Evolutionary conservation across 2,888 invertebrate genomes (phyloP).

Genomic region (Linnaemya vulpina): DNA sequence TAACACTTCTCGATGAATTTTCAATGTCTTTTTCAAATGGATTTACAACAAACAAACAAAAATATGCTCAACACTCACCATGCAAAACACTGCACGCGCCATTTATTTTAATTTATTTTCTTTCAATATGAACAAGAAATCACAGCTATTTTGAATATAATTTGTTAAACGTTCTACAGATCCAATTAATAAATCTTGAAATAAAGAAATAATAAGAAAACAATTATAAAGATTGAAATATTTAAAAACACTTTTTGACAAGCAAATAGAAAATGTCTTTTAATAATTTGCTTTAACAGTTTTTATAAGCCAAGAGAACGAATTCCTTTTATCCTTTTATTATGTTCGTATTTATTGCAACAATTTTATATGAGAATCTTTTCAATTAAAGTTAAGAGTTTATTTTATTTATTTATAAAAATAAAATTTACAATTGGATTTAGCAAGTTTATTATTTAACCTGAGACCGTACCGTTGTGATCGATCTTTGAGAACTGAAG

Average conservation of each 20-base stretch:
- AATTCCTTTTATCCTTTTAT: constrained; percentile 35
- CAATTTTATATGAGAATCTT: constrained; percentile 6
- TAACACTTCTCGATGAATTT: neutral
- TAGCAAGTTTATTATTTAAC: constrained; percentile 63
- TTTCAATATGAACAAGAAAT: constrained; percentile 72
- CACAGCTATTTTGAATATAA: constrained; percentile 77
- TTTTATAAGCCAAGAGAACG: neutral
- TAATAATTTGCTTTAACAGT: constrained; percentile 5
- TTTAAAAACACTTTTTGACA: constrained; percentile 18
- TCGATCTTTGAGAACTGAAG: constrained; percentile 83
- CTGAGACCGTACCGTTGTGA: constrained; percentile 82
- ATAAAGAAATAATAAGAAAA: constrained; percentile 54
- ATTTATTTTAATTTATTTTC: constrained; percentile 74
- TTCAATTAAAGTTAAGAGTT: constrained; percentile 18
- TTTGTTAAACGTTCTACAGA: constrained; percentile 74
- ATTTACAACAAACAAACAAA: neutral
- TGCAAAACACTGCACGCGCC: constrained; percentile 83
- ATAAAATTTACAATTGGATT: constrained; percentile 71
- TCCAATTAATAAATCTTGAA: constrained; percentile 75
- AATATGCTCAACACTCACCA: constrained; percentile 79
- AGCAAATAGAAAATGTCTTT: constrained; percentile 18
- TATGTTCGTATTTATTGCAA: constrained; percentile 13
- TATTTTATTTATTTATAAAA: constrained; percentile 22
- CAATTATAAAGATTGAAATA: constrained; percentile 25
- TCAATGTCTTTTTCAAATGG: neutral